Evolutionary conservation across 2,797 vertebrate genomes (phyloP).

Genomic region (Chelidonichthys spinosus): DNA sequence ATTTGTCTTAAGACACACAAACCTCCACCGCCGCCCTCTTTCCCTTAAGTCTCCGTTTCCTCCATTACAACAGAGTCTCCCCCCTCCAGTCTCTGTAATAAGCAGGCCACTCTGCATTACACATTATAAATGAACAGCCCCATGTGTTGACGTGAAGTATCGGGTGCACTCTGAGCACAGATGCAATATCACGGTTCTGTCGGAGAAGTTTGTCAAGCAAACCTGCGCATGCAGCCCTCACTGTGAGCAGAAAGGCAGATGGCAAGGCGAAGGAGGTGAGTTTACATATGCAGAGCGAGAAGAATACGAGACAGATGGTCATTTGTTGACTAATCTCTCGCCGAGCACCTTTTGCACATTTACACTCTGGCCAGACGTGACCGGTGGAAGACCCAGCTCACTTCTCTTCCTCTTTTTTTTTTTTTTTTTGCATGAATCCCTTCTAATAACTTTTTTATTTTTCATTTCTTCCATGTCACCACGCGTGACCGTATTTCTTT

Average conservation of each 20-base stretch:
- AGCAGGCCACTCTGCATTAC: conserved; percentile 40
- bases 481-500: conserved; percentile 41
- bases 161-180: conserved; percentile 14
- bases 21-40: background rate
- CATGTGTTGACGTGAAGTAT: conserved; percentile 55
- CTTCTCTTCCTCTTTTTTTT: conserved; percentile 12
- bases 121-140: conserved; percentile 48
- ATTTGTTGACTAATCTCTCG: conserved; percentile 65
- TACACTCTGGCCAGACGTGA: conserved; percentile 33
- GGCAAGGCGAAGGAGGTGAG: conserved; percentile 46
- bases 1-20: conserved; percentile 4
- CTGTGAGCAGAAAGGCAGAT: conserved; percentile 66
- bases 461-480: conserved; percentile 21
- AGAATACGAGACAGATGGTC: conserved; percentile 70
- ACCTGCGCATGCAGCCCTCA: conserved; percentile 27
- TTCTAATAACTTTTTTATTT: conserved; percentile 7
- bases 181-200: conserved; percentile 31
- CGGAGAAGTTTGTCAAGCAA: conserved; percentile 49
- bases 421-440: conserved; percentile 19
- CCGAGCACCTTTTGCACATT: conserved; percentile 63
- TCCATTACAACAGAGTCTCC: conserved; percentile 1
- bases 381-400: conserved; percentile 26
- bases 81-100: conserved; percentile 5
- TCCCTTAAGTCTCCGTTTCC: background rate
- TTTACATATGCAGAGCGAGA: conserved; percentile 56